These are phyloP conservation scores for Sebastes glaucus DNA, from an alignment of 2,797 vertebrate genomes.

Conservation along the genomic window DNA sequence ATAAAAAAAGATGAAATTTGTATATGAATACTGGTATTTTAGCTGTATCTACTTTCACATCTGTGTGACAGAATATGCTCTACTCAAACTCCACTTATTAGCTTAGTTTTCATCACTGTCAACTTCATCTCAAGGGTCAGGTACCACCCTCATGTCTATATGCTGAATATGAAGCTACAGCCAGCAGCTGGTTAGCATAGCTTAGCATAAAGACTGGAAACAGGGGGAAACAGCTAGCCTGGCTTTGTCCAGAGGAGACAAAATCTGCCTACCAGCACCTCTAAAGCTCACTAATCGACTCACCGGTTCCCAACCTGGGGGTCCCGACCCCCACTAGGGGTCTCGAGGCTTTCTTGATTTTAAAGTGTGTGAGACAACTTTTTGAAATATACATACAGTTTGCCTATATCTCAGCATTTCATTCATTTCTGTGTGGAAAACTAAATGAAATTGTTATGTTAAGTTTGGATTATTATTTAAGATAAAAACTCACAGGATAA, in stretches of 20 bases:
- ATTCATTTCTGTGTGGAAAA: too few relatives aligned
- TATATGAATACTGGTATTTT: neutral
- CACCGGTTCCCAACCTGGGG: too few relatives aligned
- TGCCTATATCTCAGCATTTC: too few relatives aligned
- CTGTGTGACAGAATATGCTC: neutral
- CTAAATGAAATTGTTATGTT: too few relatives aligned
- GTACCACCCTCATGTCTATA: neutral
- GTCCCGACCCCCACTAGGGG: too few relatives aligned
- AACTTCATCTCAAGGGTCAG: neutral
- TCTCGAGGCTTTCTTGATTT: too few relatives aligned
- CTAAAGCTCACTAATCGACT: neutral
- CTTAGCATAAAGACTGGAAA: neutral
- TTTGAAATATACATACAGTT: too few relatives aligned
- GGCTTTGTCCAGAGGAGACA: neutral
- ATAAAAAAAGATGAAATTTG: neutral
- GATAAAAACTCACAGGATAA: too few relatives aligned
- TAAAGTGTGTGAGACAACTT: too few relatives aligned
- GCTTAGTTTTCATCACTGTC: neutral
- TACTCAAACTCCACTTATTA: neutral
- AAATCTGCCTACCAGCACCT: neutral
- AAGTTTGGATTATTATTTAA: too few relatives aligned
- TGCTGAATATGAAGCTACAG: neutral
- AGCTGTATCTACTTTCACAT: neutral
- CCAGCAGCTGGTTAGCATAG: neutral
- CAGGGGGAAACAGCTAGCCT: neutral